Base-by-base conservation (phyloP, 2,113 vertebrate genomes). In the Gallinago jamesoni region DNA sequence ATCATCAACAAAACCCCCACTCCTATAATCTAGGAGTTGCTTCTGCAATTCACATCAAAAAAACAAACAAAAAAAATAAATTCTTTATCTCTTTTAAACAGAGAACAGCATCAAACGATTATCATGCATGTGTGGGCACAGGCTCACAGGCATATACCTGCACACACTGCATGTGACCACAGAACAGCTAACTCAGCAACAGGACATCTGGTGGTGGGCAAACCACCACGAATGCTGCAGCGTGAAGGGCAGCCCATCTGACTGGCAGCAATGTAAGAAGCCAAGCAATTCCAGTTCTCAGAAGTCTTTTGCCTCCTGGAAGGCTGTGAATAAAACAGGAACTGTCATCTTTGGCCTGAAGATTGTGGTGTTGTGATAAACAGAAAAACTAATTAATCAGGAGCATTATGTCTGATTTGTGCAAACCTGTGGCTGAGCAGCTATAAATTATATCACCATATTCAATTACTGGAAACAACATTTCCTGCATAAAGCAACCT, bases 381-480 rank as follows among this genome's bases (percentile, higher is more conserved):
- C 52, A 94, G 50, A 88, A 90, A 90, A 68, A 20, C 75, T 79
- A 69, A 94, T 92, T 91, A 91, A 93, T 90, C 84, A 83, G 59
- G 16, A 77, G 59, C 28, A 86, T 89, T 94, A 91, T 60, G 33
- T 82, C 79, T 89, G 67, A 95, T 97, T 75, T 94, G 68, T 79
- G 82, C 73, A 87, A 96, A 93, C 31, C 57, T 66, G 63, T 87
- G 79, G 76, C 79, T 94, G 88, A 94, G 70, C 69, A 80, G 76
- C 77, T 93, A 75, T 93, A 94, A 96, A 93, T 96, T 95, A 93
- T 66, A 95, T 89, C 89, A 78, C 41, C 50, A 52, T 94, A 92
- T 93, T 97, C 92, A 96, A 94, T 96, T 97, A 91, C 87, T 92
- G 89, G 96, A 97, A 97, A 82, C 70, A 89, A 69, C 68, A 86